Evolutionary conservation across 2,113 vertebrate genomes (phyloP).

Genomic region (Neotoma lepida): DNA sequence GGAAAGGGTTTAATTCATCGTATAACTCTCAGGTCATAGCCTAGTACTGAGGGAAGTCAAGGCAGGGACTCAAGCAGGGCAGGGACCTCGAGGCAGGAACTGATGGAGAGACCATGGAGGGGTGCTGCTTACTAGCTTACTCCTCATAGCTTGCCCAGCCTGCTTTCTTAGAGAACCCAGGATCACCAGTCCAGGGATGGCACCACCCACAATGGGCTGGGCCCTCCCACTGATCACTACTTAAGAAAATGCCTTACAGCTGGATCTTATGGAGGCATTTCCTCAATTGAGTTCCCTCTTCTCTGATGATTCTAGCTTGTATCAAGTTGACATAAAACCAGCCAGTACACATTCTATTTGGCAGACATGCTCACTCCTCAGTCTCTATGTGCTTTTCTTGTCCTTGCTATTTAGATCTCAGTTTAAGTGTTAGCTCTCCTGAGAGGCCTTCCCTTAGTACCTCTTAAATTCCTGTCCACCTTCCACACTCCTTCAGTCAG

Average conservation of each 20-base stretch:
- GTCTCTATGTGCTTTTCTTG: neutral
- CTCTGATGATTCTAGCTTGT: neutral
- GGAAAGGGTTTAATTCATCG: neutral
- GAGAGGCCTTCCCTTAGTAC: neutral
- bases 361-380: neutral
- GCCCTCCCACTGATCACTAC: neutral
- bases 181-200: neutral
- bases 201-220: neutral
- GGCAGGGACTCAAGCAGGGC: neutral
- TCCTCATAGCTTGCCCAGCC: neutral
- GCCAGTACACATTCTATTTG: neutral
- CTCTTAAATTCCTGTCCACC: neutral
- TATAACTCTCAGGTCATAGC: neutral
- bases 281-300: neutral
- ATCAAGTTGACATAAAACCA: neutral
- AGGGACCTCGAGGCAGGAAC: neutral
- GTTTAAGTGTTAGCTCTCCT: constrained; percentile 1
- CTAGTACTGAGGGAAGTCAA: neutral
- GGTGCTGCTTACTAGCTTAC: neutral
- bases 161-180: neutral
- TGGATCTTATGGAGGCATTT: neutral
- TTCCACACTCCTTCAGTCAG: neutral
- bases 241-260: neutral
- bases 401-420: constrained; percentile 13
- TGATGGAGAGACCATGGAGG: neutral